Percentiles rank a stretch among this genome's conserved stretches.
phyloP scores from a whole-genome alignment of 2,113 vertebrate genomes.

The Istiophorus platypterus region DNA sequence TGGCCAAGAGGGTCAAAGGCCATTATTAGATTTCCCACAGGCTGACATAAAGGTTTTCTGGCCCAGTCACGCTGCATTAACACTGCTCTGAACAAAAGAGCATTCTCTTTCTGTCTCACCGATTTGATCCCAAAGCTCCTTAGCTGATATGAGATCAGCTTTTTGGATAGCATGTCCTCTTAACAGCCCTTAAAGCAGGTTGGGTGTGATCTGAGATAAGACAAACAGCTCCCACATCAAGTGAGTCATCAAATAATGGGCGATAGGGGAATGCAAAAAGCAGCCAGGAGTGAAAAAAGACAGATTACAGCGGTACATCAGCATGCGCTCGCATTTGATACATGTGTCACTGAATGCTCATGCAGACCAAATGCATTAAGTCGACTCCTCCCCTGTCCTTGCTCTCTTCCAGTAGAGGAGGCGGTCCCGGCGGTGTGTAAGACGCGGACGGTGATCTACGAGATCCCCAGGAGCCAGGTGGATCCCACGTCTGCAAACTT shows the following conservation, averaged over 20 bases:
- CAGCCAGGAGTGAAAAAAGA: slow-evolving; percentile 45
- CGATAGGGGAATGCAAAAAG: slow-evolving; percentile 60
- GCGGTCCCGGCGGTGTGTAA: slow-evolving; percentile 95
- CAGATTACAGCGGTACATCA: slow-evolving; percentile 45
- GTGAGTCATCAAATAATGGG: slow-evolving; percentile 73
- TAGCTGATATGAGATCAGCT: slow-evolving; percentile 73
- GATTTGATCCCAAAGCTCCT: slow-evolving; percentile 67
- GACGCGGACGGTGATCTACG: slow-evolving; percentile 97
- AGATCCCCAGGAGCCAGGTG: slow-evolving; percentile 98
- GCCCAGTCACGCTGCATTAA: slow-evolving; percentile 65
- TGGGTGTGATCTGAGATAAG: slow-evolving; percentile 64
- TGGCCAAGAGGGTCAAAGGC: slow-evolving; percentile 56
- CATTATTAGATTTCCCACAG: slow-evolving; percentile 62
- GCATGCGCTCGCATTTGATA: slow-evolving; percentile 23
- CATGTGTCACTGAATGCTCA: slow-evolving; percentile 46
- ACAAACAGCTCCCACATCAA: slow-evolving; percentile 61
- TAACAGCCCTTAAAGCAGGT: slow-evolving; percentile 55
- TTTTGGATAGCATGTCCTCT: slow-evolving; percentile 59
- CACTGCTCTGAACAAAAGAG: slow-evolving; percentile 64
- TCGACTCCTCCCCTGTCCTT: slow-evolving; percentile 16
- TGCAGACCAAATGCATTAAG: slow-evolving; percentile 25
- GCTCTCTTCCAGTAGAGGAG: slow-evolving; percentile 87
- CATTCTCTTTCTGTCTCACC: slow-evolving; percentile 60
- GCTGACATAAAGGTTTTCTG: slow-evolving; percentile 57
- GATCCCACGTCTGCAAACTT: slow-evolving; percentile 99